A percentile compares a stretch with the other conserved stretches of the same genome.
Evolutionary conservation across 2,113 vertebrate species (phyloP).

Genomic region (Caretta caretta): DNA sequence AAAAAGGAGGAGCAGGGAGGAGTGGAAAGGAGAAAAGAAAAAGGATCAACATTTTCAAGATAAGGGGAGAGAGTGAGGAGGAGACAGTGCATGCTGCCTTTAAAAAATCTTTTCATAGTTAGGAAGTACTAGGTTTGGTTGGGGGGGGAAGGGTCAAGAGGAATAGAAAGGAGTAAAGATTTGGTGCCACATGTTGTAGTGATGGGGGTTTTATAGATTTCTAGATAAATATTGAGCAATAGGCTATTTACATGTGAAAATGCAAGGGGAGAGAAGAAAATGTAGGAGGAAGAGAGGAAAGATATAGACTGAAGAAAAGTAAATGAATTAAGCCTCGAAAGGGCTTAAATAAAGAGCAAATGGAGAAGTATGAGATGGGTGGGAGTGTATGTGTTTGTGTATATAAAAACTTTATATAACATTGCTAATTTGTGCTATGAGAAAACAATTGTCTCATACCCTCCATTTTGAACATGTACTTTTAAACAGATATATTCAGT

Average conservation of each 20-base stretch:
- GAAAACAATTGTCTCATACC: constrained; percentile 22
- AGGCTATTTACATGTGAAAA: not conserved
- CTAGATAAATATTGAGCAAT: not conserved
- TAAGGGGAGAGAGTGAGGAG: not conserved
- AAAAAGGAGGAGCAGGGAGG: not conserved
- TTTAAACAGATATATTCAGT: constrained; percentile 40
- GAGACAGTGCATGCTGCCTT: not conserved
- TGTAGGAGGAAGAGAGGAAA: not conserved
- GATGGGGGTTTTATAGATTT: not conserved
- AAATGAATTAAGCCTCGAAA: not conserved
- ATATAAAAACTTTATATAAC: not conserved
- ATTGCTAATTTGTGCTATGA: not conserved
- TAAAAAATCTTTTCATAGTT: not conserved
- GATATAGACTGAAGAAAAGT: not conserved
- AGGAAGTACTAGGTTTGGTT: not conserved
- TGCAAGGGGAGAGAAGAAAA: not conserved
- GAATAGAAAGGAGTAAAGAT: not conserved
- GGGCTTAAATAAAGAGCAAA: not conserved
- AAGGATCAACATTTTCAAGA: not conserved
- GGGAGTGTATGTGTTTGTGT: not conserved
- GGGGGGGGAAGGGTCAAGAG: not conserved
- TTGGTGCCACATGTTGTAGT: not conserved
- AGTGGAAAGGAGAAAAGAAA: not conserved
- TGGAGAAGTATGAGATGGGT: not conserved
- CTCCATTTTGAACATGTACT: constrained; percentile 25